phyloP scores from a whole-genome alignment of 2,113 vertebrate genomes.

The Erythrocercus mccallii region DNA sequence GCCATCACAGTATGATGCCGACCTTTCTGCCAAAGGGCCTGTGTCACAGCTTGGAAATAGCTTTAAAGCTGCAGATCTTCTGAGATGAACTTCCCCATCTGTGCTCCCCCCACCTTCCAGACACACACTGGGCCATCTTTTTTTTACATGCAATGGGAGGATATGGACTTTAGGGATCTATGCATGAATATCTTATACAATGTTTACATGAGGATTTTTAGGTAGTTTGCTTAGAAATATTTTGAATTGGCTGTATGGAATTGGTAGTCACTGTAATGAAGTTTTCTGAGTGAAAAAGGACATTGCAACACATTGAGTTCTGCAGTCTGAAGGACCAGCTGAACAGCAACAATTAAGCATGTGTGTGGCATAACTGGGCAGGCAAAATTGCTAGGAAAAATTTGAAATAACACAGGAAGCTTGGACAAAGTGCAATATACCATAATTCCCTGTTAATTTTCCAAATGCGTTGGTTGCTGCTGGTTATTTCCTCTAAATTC shows the following conservation, averaged over 20 bases:
- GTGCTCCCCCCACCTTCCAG: neutral
- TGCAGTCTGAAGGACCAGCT: neutral
- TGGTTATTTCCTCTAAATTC: neutral
- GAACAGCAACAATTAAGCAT: neutral
- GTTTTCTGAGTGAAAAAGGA: neutral
- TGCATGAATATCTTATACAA: constrained; percentile 25
- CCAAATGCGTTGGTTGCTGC: neutral
- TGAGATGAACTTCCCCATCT: neutral
- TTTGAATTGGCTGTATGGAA: constrained; percentile 7
- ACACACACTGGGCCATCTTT: neutral
- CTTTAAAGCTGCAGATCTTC: neutral
- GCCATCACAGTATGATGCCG: accelerated
- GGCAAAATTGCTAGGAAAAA: neutral
- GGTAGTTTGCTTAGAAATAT: constrained; percentile 26
- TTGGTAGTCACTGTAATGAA: neutral
- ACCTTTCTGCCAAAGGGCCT: neutral
- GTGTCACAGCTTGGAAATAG: neutral
- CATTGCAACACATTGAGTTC: neutral
- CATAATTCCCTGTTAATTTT: neutral
- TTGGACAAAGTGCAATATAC: neutral
- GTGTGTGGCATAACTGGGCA: neutral
- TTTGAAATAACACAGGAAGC: neutral
- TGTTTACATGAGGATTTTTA: constrained; percentile 46
- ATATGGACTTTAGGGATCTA: neutral
- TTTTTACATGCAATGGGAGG: neutral